Base-by-base conservation (phyloP, 2,113 vertebrate genomes). In the Diglossa brunneiventris region DNA sequence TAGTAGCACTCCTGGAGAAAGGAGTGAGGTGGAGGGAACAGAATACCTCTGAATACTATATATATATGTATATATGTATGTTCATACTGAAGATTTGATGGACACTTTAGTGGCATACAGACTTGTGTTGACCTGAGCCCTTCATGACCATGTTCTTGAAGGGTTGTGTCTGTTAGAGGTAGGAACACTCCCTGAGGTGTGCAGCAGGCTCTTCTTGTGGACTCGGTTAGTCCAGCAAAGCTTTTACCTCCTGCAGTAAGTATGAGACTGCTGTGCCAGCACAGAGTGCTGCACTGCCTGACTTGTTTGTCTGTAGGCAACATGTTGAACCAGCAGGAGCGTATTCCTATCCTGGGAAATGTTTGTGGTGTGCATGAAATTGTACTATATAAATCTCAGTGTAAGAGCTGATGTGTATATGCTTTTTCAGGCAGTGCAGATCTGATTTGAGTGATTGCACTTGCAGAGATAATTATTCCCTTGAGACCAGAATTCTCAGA, bases 391-490 rank as follows among this genome's bases (percentile, higher is more conserved):
- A 79, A 68, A 72, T 88, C 62, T 61, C 28, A 37, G 17, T 52
- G 37, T 76, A 56, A 74, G 77, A 81, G n/a, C 67, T 74, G 44
- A 33, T 49, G 24, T 53, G 30, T 67, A 17, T 73, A 6, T 83
- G 58, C 62, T 72, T 92, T 81, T 90, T 87, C 50, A 76, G 86
- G 52, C 56, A 85, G 66, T 70, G 58, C 67, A 83, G 82, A 63
- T 67, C 35, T 39, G 37, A 56, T 77, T 89, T 91, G 74, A 63
- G 44, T 92, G 81, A 86, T 84, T 79, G 27, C 68, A 30, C 66
- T 92, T 92, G 52, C 35, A 50, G 66, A 50, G 55, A 58, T 95
- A 84, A 84, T 92, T 92, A 72, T 87, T 91, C 81, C 49, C 52
- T 83, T 77, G 83, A 74, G 87, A 96, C 27, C 21, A 64, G 73